Base-by-base conservation (phyloP, 2,113 vertebrate genomes). In the Elgaria multicarinata region DNA sequence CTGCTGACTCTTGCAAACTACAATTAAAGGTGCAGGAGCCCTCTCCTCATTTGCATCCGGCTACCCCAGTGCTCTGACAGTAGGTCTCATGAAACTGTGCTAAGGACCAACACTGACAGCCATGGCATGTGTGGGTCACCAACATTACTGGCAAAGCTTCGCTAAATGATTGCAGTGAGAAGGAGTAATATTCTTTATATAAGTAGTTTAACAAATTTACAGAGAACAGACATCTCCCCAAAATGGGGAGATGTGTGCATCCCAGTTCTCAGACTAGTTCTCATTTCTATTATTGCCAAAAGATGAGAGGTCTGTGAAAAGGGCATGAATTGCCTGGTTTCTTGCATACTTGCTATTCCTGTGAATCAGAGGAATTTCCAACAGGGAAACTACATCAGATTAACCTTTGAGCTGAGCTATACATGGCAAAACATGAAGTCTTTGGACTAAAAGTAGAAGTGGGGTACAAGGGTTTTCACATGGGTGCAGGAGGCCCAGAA, bases 381-480 rank as follows among this genome's bases (percentile, higher is more conserved):
- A 72, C 4, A 53, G 33, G 67, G 55, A 55, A 53, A 20, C 18
- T 36, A 85, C 28, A 20, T 42, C 31, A 53, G 44, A 53, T 55
- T 46, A 85, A 33, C 16, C 28, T 46, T 44, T 67, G 39, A 50
- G n/a, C 44, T 36, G 33, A 26, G 44, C 28, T 46, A 22, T 33
- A 69, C 13, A 50, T 71, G 46, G 8, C 31, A 44, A 67, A 36
- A 16, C n/a, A 85, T 55, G 22, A 4, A 31, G 18, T n/a, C 44
- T 83, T 83, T 8, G 42, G 81, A 77, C 84, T 78, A 80, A 31
- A n/a, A 26, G 80, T 77, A 46, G 50, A 94, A 76, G 84, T 64
- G 87, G 89, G 36, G 31, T 13, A 55, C 13, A 42, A 77, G 74
- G 3, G 42, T 5, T 53, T 87, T 76, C 53, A 86, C 36, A n/a